Base-by-base conservation (phyloP, 2,797 vertebrate genomes). In the Clarias pachynema region DNA sequence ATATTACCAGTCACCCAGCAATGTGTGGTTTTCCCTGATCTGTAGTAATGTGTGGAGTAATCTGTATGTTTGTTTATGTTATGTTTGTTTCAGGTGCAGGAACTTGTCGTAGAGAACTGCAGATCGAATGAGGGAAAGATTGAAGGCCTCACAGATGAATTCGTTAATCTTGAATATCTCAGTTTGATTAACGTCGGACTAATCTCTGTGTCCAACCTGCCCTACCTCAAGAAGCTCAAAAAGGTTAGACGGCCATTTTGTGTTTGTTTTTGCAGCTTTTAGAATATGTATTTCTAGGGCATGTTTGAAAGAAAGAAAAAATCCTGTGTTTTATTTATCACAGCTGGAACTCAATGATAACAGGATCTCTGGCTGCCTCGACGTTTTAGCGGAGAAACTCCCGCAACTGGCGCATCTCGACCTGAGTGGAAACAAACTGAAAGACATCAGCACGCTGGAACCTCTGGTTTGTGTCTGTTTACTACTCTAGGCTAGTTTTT, bases 311-410 rank as follows among this genome's bases (percentile, higher is more conserved):
- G 4, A 26, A 34, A 57, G n/a, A 22, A 26, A 31, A 3, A 34
- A 4, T 26, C 26, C 12, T 5, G 5, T 82, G 4, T 69, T 83
- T 73, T 10, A 31, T 86, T n/a, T 89, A 40, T 94, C 94, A 87
- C 90, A 98, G 97, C 93, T 98, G 94, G 97, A 98, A 92, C 95
- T 98, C 90, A 97, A 97, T 75, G 97, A 98, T 92, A 98, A 98
- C 94, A 97, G 96, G 95, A 97, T 98, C 94, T 97, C 94, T 8
- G 96, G 97, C 83, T 96, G 96, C 91, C 95, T 98, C 82, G 97
- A 98, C 86, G 96, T 97, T 94, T 94, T 98, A 95, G 97, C 97
- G 92, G 96, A 97, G 92, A 97, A 97, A 94, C 95, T 97, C 80
- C 96, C 97, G 85, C 97, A 96, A 93, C 97, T 98, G 92, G 97